phyloP scores from a whole-genome alignment of 2,113 vertebrate species.

The Thomomys bottae region DNA sequence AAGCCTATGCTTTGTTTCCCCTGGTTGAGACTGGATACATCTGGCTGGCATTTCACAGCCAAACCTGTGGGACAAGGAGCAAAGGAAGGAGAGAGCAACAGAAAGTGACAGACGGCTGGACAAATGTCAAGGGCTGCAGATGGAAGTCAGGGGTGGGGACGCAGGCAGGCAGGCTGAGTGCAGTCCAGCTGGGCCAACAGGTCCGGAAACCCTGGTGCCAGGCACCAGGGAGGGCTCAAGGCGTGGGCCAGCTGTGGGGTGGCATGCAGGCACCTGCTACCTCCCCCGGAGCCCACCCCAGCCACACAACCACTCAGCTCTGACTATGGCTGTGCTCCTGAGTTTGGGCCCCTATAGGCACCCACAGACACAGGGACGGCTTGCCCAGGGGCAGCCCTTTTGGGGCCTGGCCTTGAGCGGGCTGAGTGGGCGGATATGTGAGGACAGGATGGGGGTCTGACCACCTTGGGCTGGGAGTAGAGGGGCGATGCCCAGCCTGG shows the following conservation, averaged over 20 bases:
- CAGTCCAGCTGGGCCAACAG: neutral
- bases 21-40: neutral
- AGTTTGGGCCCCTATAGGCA: slow-evolving; percentile 19
- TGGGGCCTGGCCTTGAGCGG: neutral
- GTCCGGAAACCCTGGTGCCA: neutral
- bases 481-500: too few species aligned
- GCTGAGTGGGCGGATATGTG: neutral
- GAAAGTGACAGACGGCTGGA: neutral
- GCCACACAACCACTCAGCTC: neutral
- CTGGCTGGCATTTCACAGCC: neutral
- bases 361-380: neutral
- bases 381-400: neutral
- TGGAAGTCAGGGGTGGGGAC: neutral
- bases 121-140: neutral
- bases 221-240: neutral
- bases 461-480: neutral
- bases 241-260: neutral
- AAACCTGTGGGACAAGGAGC: neutral
- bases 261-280: neutral
- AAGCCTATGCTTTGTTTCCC: slow-evolving; percentile 28
- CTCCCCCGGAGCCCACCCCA: neutral
- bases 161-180: neutral
- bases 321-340: slow-evolving; percentile 78
- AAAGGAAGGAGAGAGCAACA: neutral
- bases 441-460: neutral